Evolutionary conservation across 92 coral and sea anemone genomes (phyloP), one percentile per base, ranked within the genome.

Genomic region (Anthopleura xanthogrammica): DNA sequence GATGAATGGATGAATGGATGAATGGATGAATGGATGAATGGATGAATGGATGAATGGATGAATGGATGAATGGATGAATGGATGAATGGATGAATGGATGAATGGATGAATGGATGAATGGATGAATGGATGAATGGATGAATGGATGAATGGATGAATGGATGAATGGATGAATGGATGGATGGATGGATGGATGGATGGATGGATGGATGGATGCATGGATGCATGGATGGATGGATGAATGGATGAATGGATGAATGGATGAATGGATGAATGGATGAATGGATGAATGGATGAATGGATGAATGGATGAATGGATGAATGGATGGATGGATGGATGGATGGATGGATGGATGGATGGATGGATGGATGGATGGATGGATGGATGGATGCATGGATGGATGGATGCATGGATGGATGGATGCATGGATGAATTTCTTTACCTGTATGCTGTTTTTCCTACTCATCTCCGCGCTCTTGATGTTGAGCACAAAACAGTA

Each of bases 401-500:
- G 46, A 74, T 74, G 78, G 5, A 19, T 29, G 76, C 12, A 71
- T 12, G 3, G 22, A 43, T 5, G 48, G 12, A 57, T 57, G 64
- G 19, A 57, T 2, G 50, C 0, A 29, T 29, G 36, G 36, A 29
- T 1, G 36, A 0, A 29, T 2, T 46, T 3, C 50, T 16, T 57
- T 75, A 80, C 84, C 79, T 86, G 85, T 80, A 80, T 40, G 50
- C 85, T 86, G 65, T 80, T 57, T 56, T 86, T 80, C 52, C 84
- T 58, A 48, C 81, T 86, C 12, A 20, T 22, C 11, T 64, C 75
- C 39, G 68, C 16, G 40, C 8, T 65, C 83, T 77, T 85, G 41
- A 91, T 77, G 65, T 93, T 93, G 20, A 93, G 79, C 29, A 93
- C 97, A 56, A 88, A 88, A 50, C 89, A 90, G 70, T 89, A 93